phyloP scores from a whole-genome alignment of 1,140 invertebrate genomes.

The Drosophila serrata region DNA sequence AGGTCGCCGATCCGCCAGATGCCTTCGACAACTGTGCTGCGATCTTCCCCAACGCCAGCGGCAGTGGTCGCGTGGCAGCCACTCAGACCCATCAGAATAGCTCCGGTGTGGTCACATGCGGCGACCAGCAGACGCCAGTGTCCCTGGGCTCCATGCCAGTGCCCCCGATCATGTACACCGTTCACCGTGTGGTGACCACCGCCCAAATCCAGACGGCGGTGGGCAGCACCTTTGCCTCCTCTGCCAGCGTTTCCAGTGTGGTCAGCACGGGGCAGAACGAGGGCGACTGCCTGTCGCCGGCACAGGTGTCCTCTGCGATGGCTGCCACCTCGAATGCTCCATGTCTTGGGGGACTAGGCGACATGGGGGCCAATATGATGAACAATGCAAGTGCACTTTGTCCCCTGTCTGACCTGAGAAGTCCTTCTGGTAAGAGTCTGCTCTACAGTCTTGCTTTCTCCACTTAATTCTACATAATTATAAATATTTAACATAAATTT shows the following conservation, averaged over 20 bases:
- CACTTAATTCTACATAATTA: too few species aligned
- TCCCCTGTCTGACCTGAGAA: slow-evolving; percentile 51
- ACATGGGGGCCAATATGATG: slow-evolving; percentile 67
- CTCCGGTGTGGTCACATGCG: slow-evolving; percentile 50
- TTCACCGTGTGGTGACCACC: slow-evolving; percentile 83
- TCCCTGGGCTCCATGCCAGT: slow-evolving; percentile 61
- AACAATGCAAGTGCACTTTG: slow-evolving; percentile 58
- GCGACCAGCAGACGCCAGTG: slow-evolving; percentile 62
- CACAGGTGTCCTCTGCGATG: slow-evolving; percentile 62
- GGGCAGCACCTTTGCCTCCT: slow-evolving; percentile 82
- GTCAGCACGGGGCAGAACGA: slow-evolving; percentile 76
- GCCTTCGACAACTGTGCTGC: slow-evolving; percentile 57
- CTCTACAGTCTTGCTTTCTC: not conserved
- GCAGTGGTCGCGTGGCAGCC: slow-evolving; percentile 61
- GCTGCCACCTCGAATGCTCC: slow-evolving; percentile 51
- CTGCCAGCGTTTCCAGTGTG: slow-evolving; percentile 83
- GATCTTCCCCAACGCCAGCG: slow-evolving; percentile 53
- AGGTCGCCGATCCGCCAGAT: slow-evolving; percentile 50
- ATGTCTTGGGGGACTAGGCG: slow-evolving; percentile 53
- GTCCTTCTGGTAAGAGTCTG: slow-evolving; percentile 58
- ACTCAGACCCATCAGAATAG: slow-evolving; percentile 69
- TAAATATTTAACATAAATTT: not conserved
- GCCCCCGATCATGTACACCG: slow-evolving; percentile 83
- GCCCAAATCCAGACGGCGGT: slow-evolving; percentile 82
- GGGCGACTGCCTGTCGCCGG: slow-evolving; percentile 63